Conservation (phyloP, 2,113 vertebrate genomes). For the Psephotus haematonotus region DNA sequence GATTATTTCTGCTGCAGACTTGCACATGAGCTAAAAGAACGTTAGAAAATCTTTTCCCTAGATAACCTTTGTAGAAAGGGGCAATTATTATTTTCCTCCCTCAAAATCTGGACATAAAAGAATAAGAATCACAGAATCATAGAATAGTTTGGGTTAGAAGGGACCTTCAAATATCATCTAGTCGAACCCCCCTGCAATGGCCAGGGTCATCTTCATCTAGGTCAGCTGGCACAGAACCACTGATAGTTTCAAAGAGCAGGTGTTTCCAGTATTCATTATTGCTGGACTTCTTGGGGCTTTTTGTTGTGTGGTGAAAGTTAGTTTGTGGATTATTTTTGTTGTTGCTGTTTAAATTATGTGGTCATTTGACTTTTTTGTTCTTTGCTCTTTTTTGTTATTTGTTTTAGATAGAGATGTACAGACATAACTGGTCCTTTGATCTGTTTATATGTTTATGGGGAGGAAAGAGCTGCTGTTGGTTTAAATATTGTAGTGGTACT, state of each 20-base stretch:
- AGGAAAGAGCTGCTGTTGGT: background rate
- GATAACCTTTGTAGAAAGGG: background rate
- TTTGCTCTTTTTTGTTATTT: background rate
- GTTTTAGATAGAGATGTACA: background rate
- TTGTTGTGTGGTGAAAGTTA: background rate
- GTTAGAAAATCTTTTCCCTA: background rate
- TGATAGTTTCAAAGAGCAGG: background rate
- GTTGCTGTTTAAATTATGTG: background rate
- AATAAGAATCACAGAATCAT: background rate
- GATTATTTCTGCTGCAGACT: background rate
- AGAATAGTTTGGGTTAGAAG: background rate
- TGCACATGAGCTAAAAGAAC: background rate
- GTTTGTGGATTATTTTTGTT: background rate
- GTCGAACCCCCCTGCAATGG: background rate
- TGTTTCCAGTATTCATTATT: background rate
- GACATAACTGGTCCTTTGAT: background rate
- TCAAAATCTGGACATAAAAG: background rate
- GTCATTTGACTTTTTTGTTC: background rate
- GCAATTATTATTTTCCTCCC: background rate
- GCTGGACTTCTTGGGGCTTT: background rate
- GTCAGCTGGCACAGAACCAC: background rate
- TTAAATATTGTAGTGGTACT: background rate
- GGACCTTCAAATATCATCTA: background rate
- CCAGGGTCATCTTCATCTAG: background rate
- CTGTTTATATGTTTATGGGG: background rate